These are phyloP conservation scores for Prunella himalayana DNA, from an alignment of 2,113 vertebrate genomes.

Conservation along the genomic window DNA sequence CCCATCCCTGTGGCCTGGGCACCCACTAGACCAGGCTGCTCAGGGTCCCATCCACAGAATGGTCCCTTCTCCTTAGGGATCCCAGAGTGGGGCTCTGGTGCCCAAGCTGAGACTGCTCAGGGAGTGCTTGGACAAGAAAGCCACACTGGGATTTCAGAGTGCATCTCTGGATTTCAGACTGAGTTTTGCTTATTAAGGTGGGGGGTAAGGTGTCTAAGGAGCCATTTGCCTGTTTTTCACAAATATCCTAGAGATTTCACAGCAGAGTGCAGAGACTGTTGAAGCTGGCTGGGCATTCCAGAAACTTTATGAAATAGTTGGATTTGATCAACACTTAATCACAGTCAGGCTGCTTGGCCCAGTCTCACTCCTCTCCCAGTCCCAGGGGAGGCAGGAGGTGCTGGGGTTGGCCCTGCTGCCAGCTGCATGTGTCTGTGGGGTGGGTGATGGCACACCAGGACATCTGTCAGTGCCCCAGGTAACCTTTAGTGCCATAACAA, in stretches of 20 bases:
- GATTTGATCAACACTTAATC: neutral
- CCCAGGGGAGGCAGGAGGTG: neutral
- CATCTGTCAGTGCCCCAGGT: neutral
- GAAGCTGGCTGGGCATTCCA: neutral
- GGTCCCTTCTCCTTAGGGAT: neutral
- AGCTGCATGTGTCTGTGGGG: rapidly evolving
- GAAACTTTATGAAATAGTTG: neutral
- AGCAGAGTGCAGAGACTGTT: neutral
- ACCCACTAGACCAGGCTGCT: neutral
- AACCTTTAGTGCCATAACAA: rapidly evolving
- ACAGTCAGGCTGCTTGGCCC: neutral
- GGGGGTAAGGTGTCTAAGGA: neutral
- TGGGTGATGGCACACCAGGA: neutral
- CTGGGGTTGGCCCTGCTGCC: neutral
- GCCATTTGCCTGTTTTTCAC: neutral
- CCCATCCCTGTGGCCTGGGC: too few relatives aligned
- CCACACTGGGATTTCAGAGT: neutral
- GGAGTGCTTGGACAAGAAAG: neutral
- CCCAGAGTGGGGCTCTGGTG: neutral
- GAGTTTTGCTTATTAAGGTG: neutral
- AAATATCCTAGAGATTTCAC: neutral
- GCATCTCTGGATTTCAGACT: neutral
- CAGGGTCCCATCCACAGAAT: neutral
- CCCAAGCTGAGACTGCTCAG: rapidly evolving
- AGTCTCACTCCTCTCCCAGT: rapidly evolving